Conservation (phyloP, 30 jellyfish, hydroid and myxozoan genomes). For the Turritopsis rubra region DNA sequence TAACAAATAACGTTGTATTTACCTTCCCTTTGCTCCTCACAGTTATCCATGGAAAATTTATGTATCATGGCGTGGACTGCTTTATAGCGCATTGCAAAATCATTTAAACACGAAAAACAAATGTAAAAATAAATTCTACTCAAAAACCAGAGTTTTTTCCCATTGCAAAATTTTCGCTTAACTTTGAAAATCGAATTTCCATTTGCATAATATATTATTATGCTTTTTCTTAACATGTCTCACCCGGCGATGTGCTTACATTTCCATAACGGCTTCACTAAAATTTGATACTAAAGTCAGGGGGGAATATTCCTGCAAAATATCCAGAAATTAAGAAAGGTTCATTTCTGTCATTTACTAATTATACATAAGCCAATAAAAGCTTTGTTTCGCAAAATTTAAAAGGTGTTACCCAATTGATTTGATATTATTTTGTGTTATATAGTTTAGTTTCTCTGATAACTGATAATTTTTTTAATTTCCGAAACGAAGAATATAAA, state of each 20-base stretch:
- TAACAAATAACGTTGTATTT: no score
- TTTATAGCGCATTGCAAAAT: background rate
- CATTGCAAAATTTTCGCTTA: background rate
- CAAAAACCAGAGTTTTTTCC: background rate
- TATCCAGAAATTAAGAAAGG: background rate
- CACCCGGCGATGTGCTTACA: background rate
- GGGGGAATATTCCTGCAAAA: background rate
- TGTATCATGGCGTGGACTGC: background rate
- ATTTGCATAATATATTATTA: background rate
- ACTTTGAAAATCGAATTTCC: background rate
- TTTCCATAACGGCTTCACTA: background rate
- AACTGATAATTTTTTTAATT: background rate
- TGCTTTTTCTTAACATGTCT: background rate
- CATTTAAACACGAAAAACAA: background rate
- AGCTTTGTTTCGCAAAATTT: background rate
- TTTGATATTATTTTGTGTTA: background rate
- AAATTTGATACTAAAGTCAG: background rate
- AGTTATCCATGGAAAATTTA: background rate
- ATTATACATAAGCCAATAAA: background rate
- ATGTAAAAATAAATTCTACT: background rate
- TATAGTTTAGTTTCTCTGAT: background rate
- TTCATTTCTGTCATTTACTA: background rate
- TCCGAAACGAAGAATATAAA: background rate
- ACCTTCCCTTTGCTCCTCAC: background rate
- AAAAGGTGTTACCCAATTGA: background rate